Percentiles rank a stretch among this genome's conserved stretches.
Conservation (phyloP, 1,140 invertebrate species). For the Zaprionus taronus region DNA sequence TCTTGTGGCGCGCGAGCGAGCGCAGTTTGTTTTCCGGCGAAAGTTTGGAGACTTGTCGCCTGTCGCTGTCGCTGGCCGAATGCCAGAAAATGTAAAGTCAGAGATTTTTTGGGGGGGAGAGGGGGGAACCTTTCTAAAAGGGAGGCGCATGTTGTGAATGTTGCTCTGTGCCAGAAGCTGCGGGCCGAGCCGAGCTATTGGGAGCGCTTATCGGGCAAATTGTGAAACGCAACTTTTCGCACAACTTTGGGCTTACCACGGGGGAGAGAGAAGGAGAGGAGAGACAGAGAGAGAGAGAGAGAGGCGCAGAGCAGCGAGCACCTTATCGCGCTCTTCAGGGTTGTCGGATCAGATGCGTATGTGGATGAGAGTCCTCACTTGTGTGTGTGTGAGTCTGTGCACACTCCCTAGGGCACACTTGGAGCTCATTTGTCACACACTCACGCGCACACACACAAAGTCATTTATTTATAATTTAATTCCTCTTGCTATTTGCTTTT, state of each 20-base stretch:
- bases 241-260: constrained; percentile 30
- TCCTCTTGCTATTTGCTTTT: neutral
- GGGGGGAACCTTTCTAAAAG: neutral
- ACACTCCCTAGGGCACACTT: constrained; percentile 6
- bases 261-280: neutral
- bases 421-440: constrained; percentile 21
- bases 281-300: neutral
- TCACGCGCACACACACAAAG: constrained; percentile 1
- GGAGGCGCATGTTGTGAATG: constrained; percentile 22
- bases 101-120: neutral
- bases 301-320: neutral
- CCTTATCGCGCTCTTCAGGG: constrained; percentile 26
- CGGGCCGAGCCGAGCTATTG: constrained; percentile 14
- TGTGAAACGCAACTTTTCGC: constrained; percentile 37
- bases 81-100: constrained; percentile 38
- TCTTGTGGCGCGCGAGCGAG: constrained; percentile 15
- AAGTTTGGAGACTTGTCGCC: constrained; percentile 14
- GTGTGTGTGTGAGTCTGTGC: neutral
- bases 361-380: neutral
- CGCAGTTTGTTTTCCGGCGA: constrained; percentile 29
- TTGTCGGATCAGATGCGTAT: constrained; percentile 15
- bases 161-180: constrained; percentile 13
- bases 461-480: constrained; percentile 39
- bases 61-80: constrained; percentile 18
- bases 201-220: constrained; percentile 35